Evolutionary conservation across 2,113 vertebrate genomes (phyloP).

Genomic region (Indicator indicator): DNA sequence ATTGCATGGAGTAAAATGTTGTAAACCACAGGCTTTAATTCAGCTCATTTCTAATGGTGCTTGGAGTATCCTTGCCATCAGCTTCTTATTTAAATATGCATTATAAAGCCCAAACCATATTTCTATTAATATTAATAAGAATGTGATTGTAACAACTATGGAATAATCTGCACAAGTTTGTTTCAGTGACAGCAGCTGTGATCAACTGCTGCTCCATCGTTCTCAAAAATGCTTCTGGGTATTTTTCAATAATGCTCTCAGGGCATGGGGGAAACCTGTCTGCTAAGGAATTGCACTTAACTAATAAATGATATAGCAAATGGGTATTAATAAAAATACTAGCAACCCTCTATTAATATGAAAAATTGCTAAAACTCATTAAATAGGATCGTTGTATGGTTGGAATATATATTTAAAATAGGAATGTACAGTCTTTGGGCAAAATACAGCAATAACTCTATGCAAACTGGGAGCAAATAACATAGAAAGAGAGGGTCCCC

Average conservation of each 20-base stretch:
- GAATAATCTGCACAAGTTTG: not conserved
- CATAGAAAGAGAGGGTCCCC: too few species aligned
- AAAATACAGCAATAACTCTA: too few species aligned
- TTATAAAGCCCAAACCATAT: not conserved
- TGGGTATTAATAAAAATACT: too few species aligned
- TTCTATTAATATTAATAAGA: constrained; percentile 42
- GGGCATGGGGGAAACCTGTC: not conserved
- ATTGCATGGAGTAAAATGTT: not conserved
- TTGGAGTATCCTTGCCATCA: not conserved
- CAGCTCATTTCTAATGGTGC: not conserved
- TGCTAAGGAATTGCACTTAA: too few species aligned
- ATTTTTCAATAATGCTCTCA: not conserved
- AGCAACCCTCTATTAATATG: too few species aligned
- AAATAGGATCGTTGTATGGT: too few species aligned
- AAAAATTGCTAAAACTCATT: too few species aligned
- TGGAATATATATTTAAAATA: too few species aligned
- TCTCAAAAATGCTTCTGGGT: not conserved
- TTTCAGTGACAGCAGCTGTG: not conserved
- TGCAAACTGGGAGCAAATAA: too few species aligned
- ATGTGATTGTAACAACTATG: not conserved
- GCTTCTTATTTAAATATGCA: not conserved
- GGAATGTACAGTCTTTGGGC: too few species aligned
- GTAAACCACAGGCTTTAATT: not conserved
- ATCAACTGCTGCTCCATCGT: not conserved
- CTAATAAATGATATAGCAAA: too few species aligned